These are phyloP conservation scores for Tyria jacobaeae DNA, from an alignment of 2,888 invertebrate genomes.

Conservation along the genomic window DNA sequence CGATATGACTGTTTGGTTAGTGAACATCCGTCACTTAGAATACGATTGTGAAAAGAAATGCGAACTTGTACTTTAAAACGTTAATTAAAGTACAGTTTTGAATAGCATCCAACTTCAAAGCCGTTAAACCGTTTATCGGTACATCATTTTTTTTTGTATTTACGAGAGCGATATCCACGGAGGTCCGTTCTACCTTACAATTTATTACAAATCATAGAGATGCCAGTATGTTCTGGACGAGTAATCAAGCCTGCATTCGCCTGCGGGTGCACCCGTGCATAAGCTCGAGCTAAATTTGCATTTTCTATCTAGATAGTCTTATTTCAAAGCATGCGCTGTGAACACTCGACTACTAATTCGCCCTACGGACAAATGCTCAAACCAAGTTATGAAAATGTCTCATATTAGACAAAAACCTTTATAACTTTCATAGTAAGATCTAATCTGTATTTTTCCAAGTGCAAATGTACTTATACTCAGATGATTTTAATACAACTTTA, in stretches of 20 bases:
- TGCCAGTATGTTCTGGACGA: conserved; percentile 32
- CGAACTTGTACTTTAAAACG: neutral
- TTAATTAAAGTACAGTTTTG: neutral
- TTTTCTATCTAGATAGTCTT: conserved; percentile 64
- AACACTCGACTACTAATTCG: conserved; percentile 65
- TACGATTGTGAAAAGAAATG: too few relatives aligned
- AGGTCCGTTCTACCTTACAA: conserved; percentile 3
- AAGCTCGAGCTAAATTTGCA: conserved; percentile 61
- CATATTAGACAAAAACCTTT: conserved; percentile 11
- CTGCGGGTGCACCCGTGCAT: conserved; percentile 51
- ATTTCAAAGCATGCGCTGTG: conserved; percentile 57
- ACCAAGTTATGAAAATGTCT: conserved; percentile 8
- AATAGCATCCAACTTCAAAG: neutral
- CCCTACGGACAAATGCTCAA: conserved; percentile 49
- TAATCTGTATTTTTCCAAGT: neutral
- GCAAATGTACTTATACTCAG: conserved; percentile 1
- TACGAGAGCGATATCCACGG: neutral
- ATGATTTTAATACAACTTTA: conserved; percentile 18
- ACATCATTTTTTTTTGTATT: neutral
- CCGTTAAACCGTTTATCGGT: neutral
- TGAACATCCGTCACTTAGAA: too few relatives aligned
- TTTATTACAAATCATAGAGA: conserved; percentile 29
- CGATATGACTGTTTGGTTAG: too few relatives aligned
- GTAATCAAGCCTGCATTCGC: conserved; percentile 50
- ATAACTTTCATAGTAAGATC: conserved; percentile 17